Percentiles rank a stretch among this genome's conserved stretches.
phyloP scores from a whole-genome alignment of 37 sponge, comb jelly and placozoan genomes.

The Agelas oroides region DNA sequence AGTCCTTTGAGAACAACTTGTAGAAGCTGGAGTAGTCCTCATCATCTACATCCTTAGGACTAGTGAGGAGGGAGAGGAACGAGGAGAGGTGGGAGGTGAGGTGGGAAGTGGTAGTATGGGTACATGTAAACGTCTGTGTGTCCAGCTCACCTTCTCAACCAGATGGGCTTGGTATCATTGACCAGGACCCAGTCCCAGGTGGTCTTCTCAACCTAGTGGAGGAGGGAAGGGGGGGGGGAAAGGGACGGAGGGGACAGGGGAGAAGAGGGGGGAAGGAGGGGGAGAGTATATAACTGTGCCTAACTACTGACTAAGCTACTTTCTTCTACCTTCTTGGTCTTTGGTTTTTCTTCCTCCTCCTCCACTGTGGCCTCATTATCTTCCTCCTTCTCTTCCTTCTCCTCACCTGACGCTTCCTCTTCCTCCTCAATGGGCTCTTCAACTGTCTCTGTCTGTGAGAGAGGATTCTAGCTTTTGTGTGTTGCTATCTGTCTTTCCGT shows the following conservation, averaged over 20 bases:
- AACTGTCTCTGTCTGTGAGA: constrained; percentile 77
- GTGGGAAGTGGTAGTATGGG: not conserved
- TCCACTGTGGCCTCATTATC: constrained; percentile 63
- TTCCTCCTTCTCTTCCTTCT: constrained; percentile 64
- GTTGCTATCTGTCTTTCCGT: not conserved
- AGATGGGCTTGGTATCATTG: constrained; percentile 97
- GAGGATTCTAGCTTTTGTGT: no score
- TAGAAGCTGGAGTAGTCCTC: constrained; percentile 94
- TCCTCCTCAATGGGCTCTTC: constrained; percentile 88
- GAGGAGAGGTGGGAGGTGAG: not conserved
- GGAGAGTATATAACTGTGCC: not conserved
- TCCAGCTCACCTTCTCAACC: constrained; percentile 79
- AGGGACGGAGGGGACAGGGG: not conserved
- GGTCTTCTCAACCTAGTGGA: constrained; percentile 91
- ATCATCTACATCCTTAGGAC: constrained; percentile 93
- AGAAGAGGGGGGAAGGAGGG: not conserved
- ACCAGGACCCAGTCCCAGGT: constrained; percentile 98
- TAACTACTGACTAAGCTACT: not conserved
- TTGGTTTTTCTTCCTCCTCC: constrained; percentile 91
- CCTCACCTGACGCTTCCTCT: constrained; percentile 42
- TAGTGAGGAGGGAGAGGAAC: constrained; percentile 14
- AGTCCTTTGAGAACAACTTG: constrained; percentile 90
- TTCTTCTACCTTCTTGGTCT: constrained; percentile 80
- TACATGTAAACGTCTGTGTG: not conserved
- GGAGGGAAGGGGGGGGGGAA: not conserved